Percentiles rank a stretch among this genome's conserved stretches.
These are phyloP conservation scores for Azemiops feae DNA, from an alignment of 2,113 vertebrate species.

Conservation along the genomic window DNA sequence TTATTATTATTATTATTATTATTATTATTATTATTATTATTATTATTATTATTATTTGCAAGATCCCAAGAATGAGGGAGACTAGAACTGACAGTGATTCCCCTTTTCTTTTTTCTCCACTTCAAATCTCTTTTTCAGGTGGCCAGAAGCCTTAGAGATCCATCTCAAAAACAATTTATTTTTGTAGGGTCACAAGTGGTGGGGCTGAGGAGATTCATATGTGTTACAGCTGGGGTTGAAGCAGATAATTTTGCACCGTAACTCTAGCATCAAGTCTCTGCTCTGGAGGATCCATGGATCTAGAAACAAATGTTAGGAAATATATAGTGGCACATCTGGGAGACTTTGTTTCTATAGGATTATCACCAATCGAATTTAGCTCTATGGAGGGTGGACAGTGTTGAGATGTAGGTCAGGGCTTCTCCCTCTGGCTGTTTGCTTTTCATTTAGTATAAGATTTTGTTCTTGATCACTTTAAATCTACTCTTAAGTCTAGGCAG, in stretches of 20 bases:
- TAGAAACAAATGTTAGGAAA: background rate
- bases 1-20: no score
- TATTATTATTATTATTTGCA: background rate
- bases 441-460: background rate
- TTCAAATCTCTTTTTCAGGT: background rate
- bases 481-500: background rate
- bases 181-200: background rate
- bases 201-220: background rate
- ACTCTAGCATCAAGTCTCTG: background rate
- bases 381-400: background rate
- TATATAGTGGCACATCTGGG: background rate
- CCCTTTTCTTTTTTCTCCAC: background rate
- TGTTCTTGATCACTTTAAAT: background rate
- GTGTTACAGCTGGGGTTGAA: background rate
- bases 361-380: background rate
- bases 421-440: background rate
- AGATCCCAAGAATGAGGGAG: background rate
- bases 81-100: background rate
- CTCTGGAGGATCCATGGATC: background rate
- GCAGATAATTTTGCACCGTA: background rate
- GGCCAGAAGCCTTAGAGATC: background rate
- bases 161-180: background rate
- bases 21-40: no score
- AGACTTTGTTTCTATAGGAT: background rate
- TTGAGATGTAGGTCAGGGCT: background rate